Evolutionary conservation across 2,113 vertebrate species (phyloP).

Genomic region (Panthera uncia): DNA sequence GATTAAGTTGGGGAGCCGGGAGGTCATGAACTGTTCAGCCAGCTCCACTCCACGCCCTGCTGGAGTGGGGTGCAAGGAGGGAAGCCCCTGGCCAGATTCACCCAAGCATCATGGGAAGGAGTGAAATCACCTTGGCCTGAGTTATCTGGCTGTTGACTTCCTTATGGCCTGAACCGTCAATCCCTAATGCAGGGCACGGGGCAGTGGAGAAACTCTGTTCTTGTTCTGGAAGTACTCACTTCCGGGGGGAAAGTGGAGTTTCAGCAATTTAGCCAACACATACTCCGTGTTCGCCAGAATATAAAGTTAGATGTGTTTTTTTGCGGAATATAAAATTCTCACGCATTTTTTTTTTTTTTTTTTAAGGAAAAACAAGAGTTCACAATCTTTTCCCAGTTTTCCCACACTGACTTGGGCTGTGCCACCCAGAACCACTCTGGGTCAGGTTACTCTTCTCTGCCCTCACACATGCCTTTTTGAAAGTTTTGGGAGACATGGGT

Average conservation of each 20-base stretch:
- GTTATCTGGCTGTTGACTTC: neutral
- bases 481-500: neutral
- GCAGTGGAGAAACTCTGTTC: neutral
- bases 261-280: neutral
- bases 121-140: neutral
- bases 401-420: neutral
- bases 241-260: neutral
- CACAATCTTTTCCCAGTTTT: neutral
- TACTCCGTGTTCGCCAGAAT: neutral
- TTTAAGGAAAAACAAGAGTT: neutral
- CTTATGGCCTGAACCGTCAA: neutral
- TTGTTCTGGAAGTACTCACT: neutral
- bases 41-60: neutral
- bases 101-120: neutral
- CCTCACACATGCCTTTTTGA: neutral
- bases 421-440: neutral
- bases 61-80: neutral
- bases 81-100: neutral
- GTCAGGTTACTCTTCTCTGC: neutral
- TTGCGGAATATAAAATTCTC: neutral
- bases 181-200: neutral
- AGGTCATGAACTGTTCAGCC: too few relatives aligned
- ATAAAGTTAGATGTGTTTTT: neutral
- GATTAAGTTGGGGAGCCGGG: accelerated
- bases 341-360: neutral